Evolutionary conservation across 2,888 invertebrate species (phyloP), one percentile per base, ranked within the genome.

Genomic region (Acleris holmiana): DNA sequence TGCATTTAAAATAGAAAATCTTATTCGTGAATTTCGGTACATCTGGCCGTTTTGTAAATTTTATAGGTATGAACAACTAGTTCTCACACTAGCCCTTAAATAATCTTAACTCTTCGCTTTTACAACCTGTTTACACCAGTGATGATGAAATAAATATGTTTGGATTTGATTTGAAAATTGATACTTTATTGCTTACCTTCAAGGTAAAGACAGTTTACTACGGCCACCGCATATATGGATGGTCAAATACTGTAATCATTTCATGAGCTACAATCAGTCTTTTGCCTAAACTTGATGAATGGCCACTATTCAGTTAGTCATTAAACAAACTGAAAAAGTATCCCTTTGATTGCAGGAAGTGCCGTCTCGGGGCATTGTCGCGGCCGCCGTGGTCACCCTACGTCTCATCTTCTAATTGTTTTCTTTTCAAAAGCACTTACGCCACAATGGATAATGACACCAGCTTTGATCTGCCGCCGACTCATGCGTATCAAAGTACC

Each of bases 391-490:
- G 82, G 82, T 78, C 84, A 80, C 86, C 86, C 86, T 72, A 76
- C 71, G 73, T 68, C 77, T 82, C 88, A 90, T 90, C 83, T 84
- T 85, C 87, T 90, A 87, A 90, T 91, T 91, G 90, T 89, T 89
- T 89, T 89, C 89, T 89, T 90, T 84, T 74, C 71, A 76, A 69
- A 72, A 82, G 82, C 88, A 86, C 85, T 87, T 82, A 77, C 76
- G 77, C 76, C 72, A 90, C 89, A 89, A 89, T 89, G 74, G 82
- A 70, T 86, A 86, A 87, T 86, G 84, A 83, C 77, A 79, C 79
- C 68, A 71, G 83, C 89, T 90, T 91, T 91, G 89, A 91, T 90
- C 89, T 85, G 76, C 51, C 67, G 61, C 72, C 75, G 74, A 73
- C 74, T 76, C 73, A 71, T 76, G 75, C 75, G 77, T 72, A 73